phyloP scores from a whole-genome alignment of 2,797 vertebrate species.

The Oryzias dopingdopingensis region DNA sequence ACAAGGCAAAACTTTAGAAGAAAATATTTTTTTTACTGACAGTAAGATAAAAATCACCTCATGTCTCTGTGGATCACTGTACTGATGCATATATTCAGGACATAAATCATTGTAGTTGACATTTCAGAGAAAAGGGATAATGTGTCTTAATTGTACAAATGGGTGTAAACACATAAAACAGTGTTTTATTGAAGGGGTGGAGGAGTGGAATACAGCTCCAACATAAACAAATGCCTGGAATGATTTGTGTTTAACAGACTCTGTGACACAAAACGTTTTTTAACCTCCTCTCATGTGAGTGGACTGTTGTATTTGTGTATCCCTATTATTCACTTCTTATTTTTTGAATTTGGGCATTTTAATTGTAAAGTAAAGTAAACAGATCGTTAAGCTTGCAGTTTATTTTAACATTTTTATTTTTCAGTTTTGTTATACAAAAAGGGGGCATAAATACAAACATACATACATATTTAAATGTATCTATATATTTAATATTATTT shows the following conservation, averaged over 20 bases:
- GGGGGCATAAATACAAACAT: too few relatives aligned
- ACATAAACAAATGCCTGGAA: slow-evolving; percentile 64
- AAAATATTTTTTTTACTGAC: slow-evolving; percentile 47
- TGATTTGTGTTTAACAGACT: slow-evolving; percentile 63
- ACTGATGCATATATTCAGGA: slow-evolving; percentile 46
- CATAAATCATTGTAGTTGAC: slow-evolving; percentile 42
- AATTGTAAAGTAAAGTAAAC: slow-evolving; percentile 19
- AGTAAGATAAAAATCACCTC: slow-evolving; percentile 2
- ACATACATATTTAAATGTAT: too few relatives aligned
- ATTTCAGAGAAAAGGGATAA: slow-evolving; percentile 49
- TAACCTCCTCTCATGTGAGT: slow-evolving; percentile 47
- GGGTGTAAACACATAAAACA: slow-evolving; percentile 67
- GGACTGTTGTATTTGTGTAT: slow-evolving; percentile 46
- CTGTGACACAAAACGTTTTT: slow-evolving; percentile 55
- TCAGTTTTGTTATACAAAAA: too few relatives aligned
- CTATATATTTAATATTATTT: too few relatives aligned
- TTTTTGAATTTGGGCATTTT: slow-evolving; percentile 28
- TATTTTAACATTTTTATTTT: neutral
- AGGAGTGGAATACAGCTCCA: slow-evolving; percentile 59
- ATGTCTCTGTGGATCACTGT: slow-evolving; percentile 33
- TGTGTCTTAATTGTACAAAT: slow-evolving; percentile 64
- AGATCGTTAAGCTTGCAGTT: slow-evolving; percentile 3
- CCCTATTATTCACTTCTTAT: slow-evolving; percentile 34
- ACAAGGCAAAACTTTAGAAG: slow-evolving; percentile 49
- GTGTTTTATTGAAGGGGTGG: slow-evolving; percentile 61